Evolutionary conservation across 2,113 vertebrate genomes (phyloP).

Genomic region (Marcusenius ussheri): DNA sequence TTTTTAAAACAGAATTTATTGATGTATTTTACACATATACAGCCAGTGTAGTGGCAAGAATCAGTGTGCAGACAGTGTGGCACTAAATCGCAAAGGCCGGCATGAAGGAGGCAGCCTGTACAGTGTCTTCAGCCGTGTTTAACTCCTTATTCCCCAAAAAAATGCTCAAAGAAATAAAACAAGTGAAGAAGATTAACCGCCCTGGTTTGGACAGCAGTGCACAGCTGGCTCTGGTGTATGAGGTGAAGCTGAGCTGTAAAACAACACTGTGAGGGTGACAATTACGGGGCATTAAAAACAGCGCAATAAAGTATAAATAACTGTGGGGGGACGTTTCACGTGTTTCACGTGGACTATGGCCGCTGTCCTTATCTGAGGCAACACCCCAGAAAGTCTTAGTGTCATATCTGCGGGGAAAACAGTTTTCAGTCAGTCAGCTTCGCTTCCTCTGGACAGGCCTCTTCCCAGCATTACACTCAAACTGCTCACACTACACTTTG

Average conservation of each 20-base stretch:
- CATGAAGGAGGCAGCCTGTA: slow-evolving; percentile 31
- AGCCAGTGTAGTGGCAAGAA: slow-evolving; percentile 52
- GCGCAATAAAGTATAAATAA: not conserved
- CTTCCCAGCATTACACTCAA: not conserved
- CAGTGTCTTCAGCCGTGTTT: slow-evolving; percentile 26
- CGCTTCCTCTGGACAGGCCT: not conserved
- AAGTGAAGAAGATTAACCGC: slow-evolving; percentile 43
- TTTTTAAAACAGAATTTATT: slow-evolving; percentile 57
- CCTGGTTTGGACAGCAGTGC: slow-evolving; percentile 14
- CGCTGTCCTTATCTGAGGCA: not conserved
- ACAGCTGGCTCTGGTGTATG: not conserved
- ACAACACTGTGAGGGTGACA: not conserved
- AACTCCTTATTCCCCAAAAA: slow-evolving; percentile 21
- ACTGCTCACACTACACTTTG: slow-evolving; percentile 9
- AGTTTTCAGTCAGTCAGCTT: slow-evolving; percentile 2
- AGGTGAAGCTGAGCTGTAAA: slow-evolving; percentile 18
- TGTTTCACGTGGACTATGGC: not conserved
- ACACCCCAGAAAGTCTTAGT: not conserved
- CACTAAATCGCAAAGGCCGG: slow-evolving; percentile 49
- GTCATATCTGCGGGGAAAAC: not conserved
- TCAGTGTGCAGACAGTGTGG: slow-evolving; percentile 54
- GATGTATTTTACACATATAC: slow-evolving; percentile 58
- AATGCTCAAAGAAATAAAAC: slow-evolving; percentile 26
- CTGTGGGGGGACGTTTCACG: not conserved
- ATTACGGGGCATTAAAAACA: not conserved